Base-by-base conservation (phyloP, 2,797 vertebrate genomes). In the Hybognathus amarus region DNA sequence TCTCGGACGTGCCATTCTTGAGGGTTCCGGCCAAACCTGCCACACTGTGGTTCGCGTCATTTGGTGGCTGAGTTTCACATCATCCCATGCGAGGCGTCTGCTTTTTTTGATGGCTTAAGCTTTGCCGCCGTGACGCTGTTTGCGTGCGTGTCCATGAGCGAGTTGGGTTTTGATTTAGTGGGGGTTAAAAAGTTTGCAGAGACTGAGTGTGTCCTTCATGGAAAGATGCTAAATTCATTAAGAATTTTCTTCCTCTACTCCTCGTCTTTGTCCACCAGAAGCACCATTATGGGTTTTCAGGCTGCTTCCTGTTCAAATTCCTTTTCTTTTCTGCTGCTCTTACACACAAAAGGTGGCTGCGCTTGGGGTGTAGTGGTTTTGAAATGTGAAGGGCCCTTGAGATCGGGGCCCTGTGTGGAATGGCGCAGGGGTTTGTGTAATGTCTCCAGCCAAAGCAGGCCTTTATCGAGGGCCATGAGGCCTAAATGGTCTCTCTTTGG, bases 221-320 rank as follows among this genome's bases (percentile, higher is more conserved):
- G 91, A 93, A 92, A 91, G 92, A 94, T 92, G 92, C 92, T 92
- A 93, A 94, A 95, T 96, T 96, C 92, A 96, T 94, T 92, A 92
- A 94, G 93, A 91, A 90, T 93, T 91, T 93, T 88, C 79, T 83
- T 90, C 93, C 90, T 93, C 91, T 88, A 89, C 91, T 91, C 90
- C 89, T 93, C 91, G 91, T 94, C 79, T 92, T 92, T 92, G 85
- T 94, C 91, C 89, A 87, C 93, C 90, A 96, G 92, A 96, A 96
- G 95, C 93, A 94, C 94, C 93, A 94, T 96, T 95, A 95, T 93
- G 91, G 93, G 92, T 95, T 97, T 96, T 96, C 94, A 96, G 93
- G 87, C 94, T 93, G 92, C 95, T 97, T 97, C 96, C 96, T 96
- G 95, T 93, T 88, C 95, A 93, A 92, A 93, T 94, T 94, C 90